Conservation (phyloP, 2,888 invertebrate species). For the Chloromyia formosa region DNA sequence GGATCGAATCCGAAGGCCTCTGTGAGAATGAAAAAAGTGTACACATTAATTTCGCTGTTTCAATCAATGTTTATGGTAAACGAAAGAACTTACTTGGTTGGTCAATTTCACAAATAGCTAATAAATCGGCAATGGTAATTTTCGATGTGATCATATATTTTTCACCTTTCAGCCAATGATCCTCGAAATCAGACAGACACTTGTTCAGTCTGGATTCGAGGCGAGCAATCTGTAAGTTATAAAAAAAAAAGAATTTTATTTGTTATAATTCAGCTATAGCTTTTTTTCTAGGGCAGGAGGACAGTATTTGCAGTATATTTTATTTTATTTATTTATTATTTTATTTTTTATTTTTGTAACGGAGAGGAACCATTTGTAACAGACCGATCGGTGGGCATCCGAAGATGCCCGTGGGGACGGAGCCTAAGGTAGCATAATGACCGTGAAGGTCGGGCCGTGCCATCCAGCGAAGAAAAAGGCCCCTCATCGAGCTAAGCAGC, state of each 20-base stretch:
- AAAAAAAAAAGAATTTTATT: too few species aligned
- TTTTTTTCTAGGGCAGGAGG: too few species aligned
- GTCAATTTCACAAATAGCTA: conserved; percentile 80
- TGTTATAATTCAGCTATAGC: background rate
- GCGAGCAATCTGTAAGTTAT: conserved; percentile 9
- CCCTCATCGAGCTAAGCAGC: too few species aligned
- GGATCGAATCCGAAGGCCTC: conserved; percentile 75
- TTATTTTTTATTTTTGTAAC: too few species aligned
- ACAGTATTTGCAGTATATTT: too few species aligned
- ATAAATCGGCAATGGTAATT: conserved; percentile 76
- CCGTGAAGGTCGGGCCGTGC: too few species aligned
- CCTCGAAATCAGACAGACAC: conserved; percentile 69
- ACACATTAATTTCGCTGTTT: background rate
- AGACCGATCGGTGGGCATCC: too few species aligned
- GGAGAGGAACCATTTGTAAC: too few species aligned
- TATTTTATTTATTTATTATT: too few species aligned
- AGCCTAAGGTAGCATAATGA: too few species aligned
- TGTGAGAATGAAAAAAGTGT: conserved; percentile 56
- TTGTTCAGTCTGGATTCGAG: conserved; percentile 64
- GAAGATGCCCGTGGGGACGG: too few species aligned
- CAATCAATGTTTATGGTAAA: conserved; percentile 10
- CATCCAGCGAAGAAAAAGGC: too few species aligned
- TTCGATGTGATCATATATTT: conserved; percentile 70
- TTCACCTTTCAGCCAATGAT: conserved; percentile 64
- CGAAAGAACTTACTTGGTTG: conserved; percentile 72